These are phyloP conservation scores for Galerucella calmariensis DNA, from an alignment of 2,888 invertebrate genomes.

Conservation along the genomic window DNA sequence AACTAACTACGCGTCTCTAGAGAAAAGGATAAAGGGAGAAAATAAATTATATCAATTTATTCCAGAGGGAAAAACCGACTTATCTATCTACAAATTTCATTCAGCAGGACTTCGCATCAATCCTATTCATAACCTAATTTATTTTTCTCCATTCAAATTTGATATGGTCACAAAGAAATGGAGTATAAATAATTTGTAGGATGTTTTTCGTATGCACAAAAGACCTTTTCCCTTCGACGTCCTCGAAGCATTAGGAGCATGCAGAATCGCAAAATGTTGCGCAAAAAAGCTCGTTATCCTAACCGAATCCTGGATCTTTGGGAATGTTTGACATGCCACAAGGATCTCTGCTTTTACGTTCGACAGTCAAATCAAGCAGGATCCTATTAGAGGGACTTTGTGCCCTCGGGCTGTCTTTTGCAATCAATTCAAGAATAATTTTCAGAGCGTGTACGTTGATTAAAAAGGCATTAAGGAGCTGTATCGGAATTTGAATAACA, in stretches of 20 bases:
- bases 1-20: not conserved
- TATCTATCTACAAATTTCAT: slow-evolving; percentile 25
- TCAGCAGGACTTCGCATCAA: slow-evolving; percentile 26
- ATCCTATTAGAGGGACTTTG: slow-evolving; percentile 32
- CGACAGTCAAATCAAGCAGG: slow-evolving; percentile 38
- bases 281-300: slow-evolving; percentile 49
- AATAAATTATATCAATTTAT: slow-evolving; percentile 31
- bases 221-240: slow-evolving; percentile 30
- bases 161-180: slow-evolving; percentile 42
- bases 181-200: slow-evolving; percentile 46
- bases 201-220: slow-evolving; percentile 43
- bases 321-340: slow-evolving; percentile 41
- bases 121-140: slow-evolving; percentile 35
- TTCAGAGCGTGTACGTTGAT: slow-evolving; percentile 23
- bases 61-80: slow-evolving; percentile 17
- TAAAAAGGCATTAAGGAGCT: slow-evolving; percentile 20
- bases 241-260: slow-evolving; percentile 41
- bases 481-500: slow-evolving; percentile 28
- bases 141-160: slow-evolving; percentile 39
- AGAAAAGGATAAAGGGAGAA: not conserved
- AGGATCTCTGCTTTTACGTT: slow-evolving; percentile 37
- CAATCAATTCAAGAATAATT: slow-evolving; percentile 35
- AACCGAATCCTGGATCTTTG: slow-evolving; percentile 36
- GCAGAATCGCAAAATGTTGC: slow-evolving; percentile 42
- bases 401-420: slow-evolving; percentile 34